These are phyloP conservation scores for Steromphala cineraria DNA, from an alignment of 2,888 invertebrate genomes.

Conservation along the genomic window DNA sequence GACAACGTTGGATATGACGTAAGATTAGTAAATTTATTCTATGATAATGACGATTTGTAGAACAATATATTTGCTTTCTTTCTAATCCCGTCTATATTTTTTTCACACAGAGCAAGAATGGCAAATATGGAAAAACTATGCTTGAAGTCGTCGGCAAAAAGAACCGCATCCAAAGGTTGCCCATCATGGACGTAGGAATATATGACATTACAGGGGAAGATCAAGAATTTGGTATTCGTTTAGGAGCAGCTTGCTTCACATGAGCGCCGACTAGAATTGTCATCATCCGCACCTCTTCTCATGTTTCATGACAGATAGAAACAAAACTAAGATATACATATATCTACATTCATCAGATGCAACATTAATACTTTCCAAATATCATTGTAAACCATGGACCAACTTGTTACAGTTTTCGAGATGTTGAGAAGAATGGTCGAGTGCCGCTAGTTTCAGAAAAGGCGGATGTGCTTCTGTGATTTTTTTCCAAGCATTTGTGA, in stretches of 20 bases:
- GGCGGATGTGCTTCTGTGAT: conserved; percentile 11
- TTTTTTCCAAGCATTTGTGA: conserved; percentile 2
- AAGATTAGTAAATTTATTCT: too few species aligned
- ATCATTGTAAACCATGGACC: conserved; percentile 18
- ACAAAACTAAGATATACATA: background rate
- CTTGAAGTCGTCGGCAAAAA: conserved; percentile 83
- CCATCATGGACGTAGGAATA: conserved; percentile 87
- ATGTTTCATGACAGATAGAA: conserved; percentile 12
- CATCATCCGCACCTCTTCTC: conserved; percentile 21
- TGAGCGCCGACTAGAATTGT: conserved; percentile 25
- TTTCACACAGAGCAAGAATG: conserved; percentile 80
- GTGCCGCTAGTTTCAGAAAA: background rate
- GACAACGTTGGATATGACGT: too few species aligned
- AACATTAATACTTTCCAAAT: background rate
- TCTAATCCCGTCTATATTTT: background rate
- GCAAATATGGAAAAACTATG: conserved; percentile 86
- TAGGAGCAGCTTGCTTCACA: conserved; percentile 89
- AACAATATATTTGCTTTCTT: too few species aligned
- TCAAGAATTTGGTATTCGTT: conserved; percentile 88
- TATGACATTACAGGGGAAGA: conserved; percentile 84
- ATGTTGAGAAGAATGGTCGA: background rate
- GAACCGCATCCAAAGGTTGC: conserved; percentile 86
- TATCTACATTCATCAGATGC: conserved; percentile 1
- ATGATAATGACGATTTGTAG: too few species aligned
- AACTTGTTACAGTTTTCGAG: background rate